Conservation (phyloP, 2,888 invertebrate species). For the Alloplasta piceator region DNA sequence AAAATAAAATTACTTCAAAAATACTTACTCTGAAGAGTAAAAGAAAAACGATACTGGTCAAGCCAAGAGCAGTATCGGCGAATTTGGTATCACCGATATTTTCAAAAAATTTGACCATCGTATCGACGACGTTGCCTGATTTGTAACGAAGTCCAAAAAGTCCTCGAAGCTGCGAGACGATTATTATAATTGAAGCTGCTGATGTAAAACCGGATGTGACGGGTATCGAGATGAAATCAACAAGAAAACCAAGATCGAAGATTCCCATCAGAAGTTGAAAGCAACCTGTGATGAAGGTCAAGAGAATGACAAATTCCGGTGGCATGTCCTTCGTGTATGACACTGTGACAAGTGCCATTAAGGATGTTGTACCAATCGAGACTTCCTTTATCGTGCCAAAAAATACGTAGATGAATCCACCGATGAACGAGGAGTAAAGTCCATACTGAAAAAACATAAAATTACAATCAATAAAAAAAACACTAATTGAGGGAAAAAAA, state of each 20-base stretch:
- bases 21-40: slow-evolving; percentile 87
- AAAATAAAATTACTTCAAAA: background rate
- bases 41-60: slow-evolving; percentile 87
- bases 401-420: slow-evolving; percentile 91
- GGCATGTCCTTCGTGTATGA: slow-evolving; percentile 89
- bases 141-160: slow-evolving; percentile 89
- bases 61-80: slow-evolving; percentile 88
- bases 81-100: slow-evolving; percentile 84
- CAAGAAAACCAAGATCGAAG: slow-evolving; percentile 92
- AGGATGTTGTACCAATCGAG: slow-evolving; percentile 96
- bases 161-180: slow-evolving; percentile 89
- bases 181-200: slow-evolving; percentile 92
- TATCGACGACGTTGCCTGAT: slow-evolving; percentile 88
- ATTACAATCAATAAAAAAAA: slow-evolving; percentile 10
- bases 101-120: slow-evolving; percentile 84
- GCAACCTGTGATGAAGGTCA: slow-evolving; percentile 91
- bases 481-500: slow-evolving; percentile 8
- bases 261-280: slow-evolving; percentile 92
- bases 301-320: slow-evolving; percentile 89
- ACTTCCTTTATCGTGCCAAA: slow-evolving; percentile 95
- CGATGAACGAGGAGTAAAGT: slow-evolving; percentile 95
- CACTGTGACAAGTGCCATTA: slow-evolving; percentile 94
- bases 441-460: slow-evolving; percentile 87
- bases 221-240: slow-evolving; percentile 93
- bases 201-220: slow-evolving; percentile 94